Conservation (phyloP, 2,888 invertebrate species). For the Harpalus rubripes region DNA sequence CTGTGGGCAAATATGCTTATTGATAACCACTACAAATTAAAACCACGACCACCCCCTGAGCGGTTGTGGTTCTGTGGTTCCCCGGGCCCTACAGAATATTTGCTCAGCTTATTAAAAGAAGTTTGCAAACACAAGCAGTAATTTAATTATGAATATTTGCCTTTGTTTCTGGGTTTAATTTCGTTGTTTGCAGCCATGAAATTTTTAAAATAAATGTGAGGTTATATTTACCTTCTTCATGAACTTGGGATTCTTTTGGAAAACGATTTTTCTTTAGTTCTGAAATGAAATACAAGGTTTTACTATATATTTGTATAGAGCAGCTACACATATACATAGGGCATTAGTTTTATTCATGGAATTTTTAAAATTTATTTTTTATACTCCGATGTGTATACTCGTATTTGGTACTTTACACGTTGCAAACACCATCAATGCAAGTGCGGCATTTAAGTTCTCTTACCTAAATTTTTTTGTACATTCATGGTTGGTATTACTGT, state of each 20-base stretch:
- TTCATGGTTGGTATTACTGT: too few species aligned
- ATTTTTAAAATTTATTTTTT: too few species aligned
- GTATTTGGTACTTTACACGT: too few species aligned
- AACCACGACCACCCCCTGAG: constrained; percentile 11
- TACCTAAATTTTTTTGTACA: too few species aligned
- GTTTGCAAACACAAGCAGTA: constrained; percentile 22
- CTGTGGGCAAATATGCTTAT: constrained; percentile 61
- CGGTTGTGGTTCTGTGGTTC: constrained; percentile 3
- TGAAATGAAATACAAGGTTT: constrained; percentile 30
- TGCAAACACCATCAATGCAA: too few species aligned
- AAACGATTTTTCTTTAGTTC: constrained; percentile 31
- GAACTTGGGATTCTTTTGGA: constrained; percentile 26
- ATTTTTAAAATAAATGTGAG: constrained; percentile 7
- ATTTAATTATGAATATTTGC: constrained; percentile 57
- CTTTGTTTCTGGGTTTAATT: constrained; percentile 40
- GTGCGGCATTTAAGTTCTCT: too few species aligned
- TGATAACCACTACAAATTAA: constrained; percentile 65
- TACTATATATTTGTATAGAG: constrained; percentile 15
- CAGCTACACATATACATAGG: not conserved
- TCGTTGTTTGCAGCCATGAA: not conserved
- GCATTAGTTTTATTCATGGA: not conserved
- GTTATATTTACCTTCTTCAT: constrained; percentile 43
- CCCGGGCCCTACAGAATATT: constrained; percentile 22
- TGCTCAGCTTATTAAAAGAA: constrained; percentile 51
- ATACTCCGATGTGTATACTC: too few species aligned